phyloP scores from a whole-genome alignment of 2,113 vertebrate genomes.

The Ardeotis arabs region DNA sequence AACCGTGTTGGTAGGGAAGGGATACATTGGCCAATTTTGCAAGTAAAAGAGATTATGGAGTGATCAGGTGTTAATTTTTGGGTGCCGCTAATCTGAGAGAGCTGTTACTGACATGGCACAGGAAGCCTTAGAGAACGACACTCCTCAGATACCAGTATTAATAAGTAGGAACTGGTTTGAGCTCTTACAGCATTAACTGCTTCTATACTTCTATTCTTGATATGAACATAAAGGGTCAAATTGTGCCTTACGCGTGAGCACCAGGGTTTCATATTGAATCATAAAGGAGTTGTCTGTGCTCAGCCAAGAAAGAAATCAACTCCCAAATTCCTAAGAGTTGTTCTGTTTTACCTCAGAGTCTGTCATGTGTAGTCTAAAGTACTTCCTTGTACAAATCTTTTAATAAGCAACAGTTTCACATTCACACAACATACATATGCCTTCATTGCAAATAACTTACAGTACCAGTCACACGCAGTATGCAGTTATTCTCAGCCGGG shows the following conservation, averaged over 20 bases:
- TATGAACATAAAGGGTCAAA: not conserved
- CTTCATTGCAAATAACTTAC: conserved; percentile 25
- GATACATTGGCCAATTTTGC: not conserved
- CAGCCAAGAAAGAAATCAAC: not conserved
- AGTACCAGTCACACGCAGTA: not conserved
- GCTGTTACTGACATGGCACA: not conserved
- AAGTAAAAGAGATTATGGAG: not conserved
- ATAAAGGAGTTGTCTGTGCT: not conserved
- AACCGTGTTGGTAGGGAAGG: not conserved
- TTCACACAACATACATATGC: not conserved
- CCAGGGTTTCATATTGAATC: rapidly evolving
- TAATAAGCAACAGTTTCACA: not conserved
- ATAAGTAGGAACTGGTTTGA: not conserved
- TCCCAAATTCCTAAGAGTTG: not conserved
- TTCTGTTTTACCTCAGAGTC: not conserved
- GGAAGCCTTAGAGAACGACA: not conserved
- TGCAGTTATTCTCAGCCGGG: not conserved
- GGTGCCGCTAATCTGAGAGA: not conserved
- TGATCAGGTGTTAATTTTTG: not conserved
- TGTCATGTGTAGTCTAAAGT: not conserved
- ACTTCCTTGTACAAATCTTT: conserved; percentile 20
- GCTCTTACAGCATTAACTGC: not conserved
- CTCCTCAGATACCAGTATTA: not conserved
- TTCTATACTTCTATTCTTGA: not conserved
- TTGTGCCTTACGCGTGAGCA: not conserved